Evolutionary conservation across 2,797 vertebrate species (phyloP).

Genomic region (Acanthiza pusilla): DNA sequence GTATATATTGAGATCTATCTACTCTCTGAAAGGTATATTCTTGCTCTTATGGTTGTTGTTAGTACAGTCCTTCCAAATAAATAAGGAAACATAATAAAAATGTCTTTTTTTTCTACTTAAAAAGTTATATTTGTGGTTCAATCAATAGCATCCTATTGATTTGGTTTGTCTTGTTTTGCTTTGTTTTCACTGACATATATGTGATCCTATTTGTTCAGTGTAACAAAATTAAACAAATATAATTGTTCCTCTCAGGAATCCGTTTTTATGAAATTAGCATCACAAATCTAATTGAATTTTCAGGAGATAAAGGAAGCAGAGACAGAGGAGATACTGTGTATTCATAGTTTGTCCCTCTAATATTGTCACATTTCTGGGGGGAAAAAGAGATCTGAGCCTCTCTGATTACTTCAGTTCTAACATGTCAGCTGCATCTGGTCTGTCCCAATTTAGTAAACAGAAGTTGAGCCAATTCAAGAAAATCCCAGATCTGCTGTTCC

Average conservation of each 20-base stretch:
- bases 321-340: background rate
- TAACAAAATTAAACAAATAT: background rate
- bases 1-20: background rate
- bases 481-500: background rate
- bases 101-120: background rate
- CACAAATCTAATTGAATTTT: background rate
- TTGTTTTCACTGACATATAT: background rate
- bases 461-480: background rate
- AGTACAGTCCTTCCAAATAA: background rate
- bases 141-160: background rate
- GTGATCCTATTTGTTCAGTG: background rate
- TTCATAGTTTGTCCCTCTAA: background rate
- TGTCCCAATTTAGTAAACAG: background rate
- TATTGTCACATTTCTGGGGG: background rate
- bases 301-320: background rate
- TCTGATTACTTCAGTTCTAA: background rate
- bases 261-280: background rate
- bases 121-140: background rate
- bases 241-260: background rate
- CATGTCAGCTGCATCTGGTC: background rate
- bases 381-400: background rate
- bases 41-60: background rate
- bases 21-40: background rate
- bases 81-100: background rate
- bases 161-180: background rate